Conservation (phyloP, 2,113 vertebrate genomes). For the Triplophysa siluroides region DNA sequence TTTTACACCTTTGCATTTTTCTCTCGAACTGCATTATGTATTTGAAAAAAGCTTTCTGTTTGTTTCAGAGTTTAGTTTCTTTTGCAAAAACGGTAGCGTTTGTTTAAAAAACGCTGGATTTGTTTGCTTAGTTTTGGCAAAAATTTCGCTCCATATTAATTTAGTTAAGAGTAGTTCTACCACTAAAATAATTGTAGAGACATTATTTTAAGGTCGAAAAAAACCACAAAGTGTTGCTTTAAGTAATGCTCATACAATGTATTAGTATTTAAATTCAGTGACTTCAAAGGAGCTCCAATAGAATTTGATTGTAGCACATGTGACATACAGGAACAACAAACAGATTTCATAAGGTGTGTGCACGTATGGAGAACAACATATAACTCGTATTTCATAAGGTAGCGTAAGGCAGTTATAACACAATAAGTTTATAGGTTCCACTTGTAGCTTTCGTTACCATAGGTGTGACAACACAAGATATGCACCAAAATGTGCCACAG, state of each 20-base stretch:
- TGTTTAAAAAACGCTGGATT: no score
- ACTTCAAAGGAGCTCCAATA: neutral
- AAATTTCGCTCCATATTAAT: no score
- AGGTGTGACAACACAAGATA: conserved; percentile 16
- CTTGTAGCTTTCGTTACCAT: conserved; percentile 3
- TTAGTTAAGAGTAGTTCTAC: no score
- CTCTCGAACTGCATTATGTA: no score
- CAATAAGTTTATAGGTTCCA: neutral
- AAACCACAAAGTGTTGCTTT: no score
- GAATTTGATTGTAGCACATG: neutral
- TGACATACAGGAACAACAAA: neutral
- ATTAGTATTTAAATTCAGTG: neutral
- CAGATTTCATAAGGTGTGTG: neutral
- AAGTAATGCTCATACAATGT: neutral
- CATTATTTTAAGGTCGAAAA: no score
- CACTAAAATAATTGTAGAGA: no score
- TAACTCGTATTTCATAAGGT: conserved; percentile 5
- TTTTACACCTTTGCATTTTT: no score
- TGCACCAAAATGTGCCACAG: conserved; percentile 8
- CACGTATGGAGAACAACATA: neutral
- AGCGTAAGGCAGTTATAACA: neutral
- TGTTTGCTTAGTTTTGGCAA: no score
- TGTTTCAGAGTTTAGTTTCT: no score
- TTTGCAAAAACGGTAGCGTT: no score
- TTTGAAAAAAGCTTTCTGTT: no score